Evolutionary conservation across 2,113 vertebrate genomes (phyloP), one percentile per base, ranked within the genome.

Genomic region (Miniopterus natalensis): DNA sequence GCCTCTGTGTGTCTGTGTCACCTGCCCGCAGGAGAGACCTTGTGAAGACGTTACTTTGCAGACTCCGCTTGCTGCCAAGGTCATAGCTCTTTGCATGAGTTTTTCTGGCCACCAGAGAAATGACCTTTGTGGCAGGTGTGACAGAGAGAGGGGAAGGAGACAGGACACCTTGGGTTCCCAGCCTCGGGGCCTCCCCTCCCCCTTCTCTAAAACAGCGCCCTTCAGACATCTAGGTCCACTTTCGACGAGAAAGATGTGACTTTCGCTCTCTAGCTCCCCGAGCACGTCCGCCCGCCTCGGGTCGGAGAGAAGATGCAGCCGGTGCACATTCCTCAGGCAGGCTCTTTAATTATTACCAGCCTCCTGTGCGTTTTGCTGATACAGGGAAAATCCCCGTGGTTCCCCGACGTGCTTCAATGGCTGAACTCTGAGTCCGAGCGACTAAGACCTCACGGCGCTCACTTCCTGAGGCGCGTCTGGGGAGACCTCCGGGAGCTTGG

Each of bases 351-450:
- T 92, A 96, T 94, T 85, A 70, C 91, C 93, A 83, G 81, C 78
- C 66, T 91, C 47, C 40, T 57, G 47, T 65, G 61, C 36, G 63
- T 80, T 88, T 42, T 83, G 81, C 81, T 93, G 84, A 71, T 89
- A 90, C 49, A 92, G 96, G 90, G 95, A 92, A 92, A 94, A 96
- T 74, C 95, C 79, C 89, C 84, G 92, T 25, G 79, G 89, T 78
- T 84, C 74, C 47, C 68, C 53, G 87, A 77, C 88, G 21, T 29
- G 45, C 53, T 65, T 74, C 47, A 6, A 1, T 49, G 63, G 86
- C 68, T 23, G 20, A 47, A 40, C 63, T 80, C 57, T 0, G 25
- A n/a, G 27, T 89, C 73, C 83, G 51, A 70, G 36, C 73, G 84
- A 88, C 73, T 68, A 27, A 59, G 51, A 53, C 73, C 27, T 70